Evolutionary conservation across 2,888 invertebrate species (phyloP), one percentile per base, ranked within the genome.

Genomic region (Acrocyrtus sp.): DNA sequence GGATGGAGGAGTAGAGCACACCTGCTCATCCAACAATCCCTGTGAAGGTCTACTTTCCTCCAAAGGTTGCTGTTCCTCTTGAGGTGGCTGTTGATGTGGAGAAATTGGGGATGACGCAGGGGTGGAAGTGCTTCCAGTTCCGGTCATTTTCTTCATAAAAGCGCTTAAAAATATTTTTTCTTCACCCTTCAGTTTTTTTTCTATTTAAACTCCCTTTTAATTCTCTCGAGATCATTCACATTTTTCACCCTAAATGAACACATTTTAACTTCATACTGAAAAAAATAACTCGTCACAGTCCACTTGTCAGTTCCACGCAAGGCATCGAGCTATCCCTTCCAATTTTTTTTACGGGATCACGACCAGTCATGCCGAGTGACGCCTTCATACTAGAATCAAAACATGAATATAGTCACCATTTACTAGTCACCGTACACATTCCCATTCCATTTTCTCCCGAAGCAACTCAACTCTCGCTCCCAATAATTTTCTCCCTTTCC

Each of bases 351-450:
- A n/a, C n/a, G n/a, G n/a, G n/a, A n/a, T 12, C 34, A 34, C 34
- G 12, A 34, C 34, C 12, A 12, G 5, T 34, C 51, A 26, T 27
- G n/a, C 27, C 51, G 26, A 51, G 26, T 51, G 51, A 27, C 51
- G 27, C 48, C 21, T 21, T 51, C 26, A 24, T 51, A 51, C 51
- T 51, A 51, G 5, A 26, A 51, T 51, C 51, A 34, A 12, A 34
- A 12, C 34, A 34, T 26, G n/a, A 51, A 21, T 51, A 22, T 51
- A 51, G 51, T 51, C 51, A 51, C 51, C 26, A 51, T 21, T 51
- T 27, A 6, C 3, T 43, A 34, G 34, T 34, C 34, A 34, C n/a
- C n/a, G n/a, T n/a, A n/a, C n/a, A n/a, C n/a, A n/a, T n/a, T 48
- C 34, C 34, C 34, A 34, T 8, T 8, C 34, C 34, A 34, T 10